Base-by-base conservation (phyloP, 1,140 invertebrate genomes). In the Akabosia matsudoensis region DNA sequence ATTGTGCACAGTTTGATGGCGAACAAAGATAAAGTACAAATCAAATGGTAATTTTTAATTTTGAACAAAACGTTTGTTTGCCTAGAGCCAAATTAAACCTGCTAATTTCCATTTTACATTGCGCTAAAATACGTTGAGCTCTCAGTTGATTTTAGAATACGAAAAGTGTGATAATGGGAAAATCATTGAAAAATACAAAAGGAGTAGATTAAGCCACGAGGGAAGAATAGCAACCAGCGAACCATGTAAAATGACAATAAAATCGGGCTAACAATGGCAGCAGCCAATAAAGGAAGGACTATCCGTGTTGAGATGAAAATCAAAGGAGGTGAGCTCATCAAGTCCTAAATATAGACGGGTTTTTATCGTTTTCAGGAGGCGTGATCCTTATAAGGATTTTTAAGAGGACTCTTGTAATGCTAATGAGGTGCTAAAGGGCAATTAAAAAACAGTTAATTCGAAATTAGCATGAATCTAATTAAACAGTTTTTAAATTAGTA, bases 181-280 rank as follows among this genome's bases (percentile, higher is more conserved):
- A 67, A 67, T 67, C 61, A 67, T 24, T 67, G 30, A 30, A 67
- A 31, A 67, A 67, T 10, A 67, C 28, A 67, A 24, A 61, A 18
- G 37, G 18, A 45, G 18, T 45, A 10, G 37, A 28, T 67, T 14
- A 67, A 3, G 13, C 10, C 61, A 61, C 4, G 24, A 61, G 24
- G 24, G 54, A 67, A 67, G n/a, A n/a, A n/a, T n/a, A 67, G 61
- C 61, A 67, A 30, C 61, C 28, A 67, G 61, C 31, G 26, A 67
- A 67, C 61, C 61, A 31, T 28, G n/a, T n/a, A 10, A 67, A 67
- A 67, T 67, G 61, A 67, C 61, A 67, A 67, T 67, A 67, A 7
- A 30, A 2, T 22, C 24, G 24, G 24, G n/a, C 22, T 67, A n/a
- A 18, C 37, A 45, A 45, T 45, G 18, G 18, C 37, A 45, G 18